A percentile compares a stretch with the other conserved stretches of the same genome.
These are phyloP conservation scores for Apoda limacodes DNA, from an alignment of 2,888 invertebrate genomes.

Conservation along the genomic window DNA sequence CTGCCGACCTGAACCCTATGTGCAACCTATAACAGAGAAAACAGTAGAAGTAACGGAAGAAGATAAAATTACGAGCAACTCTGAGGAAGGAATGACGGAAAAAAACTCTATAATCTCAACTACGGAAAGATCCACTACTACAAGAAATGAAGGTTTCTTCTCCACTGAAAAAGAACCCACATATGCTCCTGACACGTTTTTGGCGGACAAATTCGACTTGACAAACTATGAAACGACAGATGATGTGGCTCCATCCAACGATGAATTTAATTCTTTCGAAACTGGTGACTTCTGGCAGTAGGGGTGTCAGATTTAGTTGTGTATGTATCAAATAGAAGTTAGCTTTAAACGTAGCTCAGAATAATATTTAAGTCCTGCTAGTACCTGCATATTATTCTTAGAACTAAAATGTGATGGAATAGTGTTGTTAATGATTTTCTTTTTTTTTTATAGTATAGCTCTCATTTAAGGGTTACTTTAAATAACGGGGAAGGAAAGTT, in stretches of 20 bases:
- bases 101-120: conserved; percentile 8
- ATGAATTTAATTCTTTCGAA: conserved; percentile 40
- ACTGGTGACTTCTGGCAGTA: conserved; percentile 16
- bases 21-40: background rate
- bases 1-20: conserved; percentile 38
- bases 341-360: no score
- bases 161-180: conserved; percentile 45
- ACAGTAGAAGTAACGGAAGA: conserved; percentile 1
- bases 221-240: conserved; percentile 43
- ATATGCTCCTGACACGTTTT: conserved; percentile 45
- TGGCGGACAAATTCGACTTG: conserved; percentile 54
- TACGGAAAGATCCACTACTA: conserved; percentile 19
- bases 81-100: conserved; percentile 11
- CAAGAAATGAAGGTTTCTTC: conserved; percentile 36
- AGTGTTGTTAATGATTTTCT: no score
- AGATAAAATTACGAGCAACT: conserved; percentile 1
- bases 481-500: no score
- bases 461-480: no score
- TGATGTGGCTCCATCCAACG: conserved; percentile 24
- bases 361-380: no score
- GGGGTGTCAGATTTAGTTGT: no score
- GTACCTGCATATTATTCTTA: no score
- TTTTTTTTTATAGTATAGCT: no score
- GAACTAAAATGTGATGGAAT: no score
- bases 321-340: no score